A percentile compares a stretch with the other conserved stretches of the same genome.
These are phyloP conservation scores for Drosophila melanica DNA, from an alignment of 1,140 invertebrate species.

Conservation along the genomic window DNA sequence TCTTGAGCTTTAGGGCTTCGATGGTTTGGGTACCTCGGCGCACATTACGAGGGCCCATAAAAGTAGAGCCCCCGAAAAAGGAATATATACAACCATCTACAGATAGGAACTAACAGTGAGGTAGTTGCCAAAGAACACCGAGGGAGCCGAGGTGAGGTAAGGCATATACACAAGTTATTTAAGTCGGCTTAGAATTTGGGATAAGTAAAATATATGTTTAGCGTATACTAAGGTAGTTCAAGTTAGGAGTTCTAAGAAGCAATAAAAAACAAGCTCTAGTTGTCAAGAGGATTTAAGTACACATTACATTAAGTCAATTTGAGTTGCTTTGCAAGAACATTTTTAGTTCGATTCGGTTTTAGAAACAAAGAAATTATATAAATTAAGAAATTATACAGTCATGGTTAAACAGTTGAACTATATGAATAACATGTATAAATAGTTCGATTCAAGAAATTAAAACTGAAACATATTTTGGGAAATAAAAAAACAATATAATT, in stretches of 20 bases:
- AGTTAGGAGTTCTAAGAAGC: background rate
- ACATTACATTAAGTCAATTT: background rate
- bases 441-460: too few relatives aligned
- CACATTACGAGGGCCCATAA: slow-evolving; percentile 73
- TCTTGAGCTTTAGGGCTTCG: slow-evolving; percentile 75
- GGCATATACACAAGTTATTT: slow-evolving; percentile 54
- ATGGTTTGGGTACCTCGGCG: slow-evolving; percentile 48
- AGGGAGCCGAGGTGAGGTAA: background rate
- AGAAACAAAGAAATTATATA: background rate
- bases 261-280: slow-evolving; percentile 1
- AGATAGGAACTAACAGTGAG: slow-evolving; percentile 17
- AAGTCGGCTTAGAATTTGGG: slow-evolving; percentile 44
- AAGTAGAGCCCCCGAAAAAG: slow-evolving; percentile 55
- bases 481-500: too few relatives aligned
- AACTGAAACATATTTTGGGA: too few relatives aligned
- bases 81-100: slow-evolving; percentile 7
- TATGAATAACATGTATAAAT: background rate
- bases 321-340: background rate
- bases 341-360: background rate
- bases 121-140: background rate
- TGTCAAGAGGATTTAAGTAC: background rate
- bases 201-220: slow-evolving; percentile 64
- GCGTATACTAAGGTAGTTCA: slow-evolving; percentile 15
- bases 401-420: background rate
- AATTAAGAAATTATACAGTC: background rate